Percentiles rank a stretch among this genome's conserved stretches.
phyloP scores from a whole-genome alignment of 2,113 vertebrate species.

The Brachypodius melanocephalos region DNA sequence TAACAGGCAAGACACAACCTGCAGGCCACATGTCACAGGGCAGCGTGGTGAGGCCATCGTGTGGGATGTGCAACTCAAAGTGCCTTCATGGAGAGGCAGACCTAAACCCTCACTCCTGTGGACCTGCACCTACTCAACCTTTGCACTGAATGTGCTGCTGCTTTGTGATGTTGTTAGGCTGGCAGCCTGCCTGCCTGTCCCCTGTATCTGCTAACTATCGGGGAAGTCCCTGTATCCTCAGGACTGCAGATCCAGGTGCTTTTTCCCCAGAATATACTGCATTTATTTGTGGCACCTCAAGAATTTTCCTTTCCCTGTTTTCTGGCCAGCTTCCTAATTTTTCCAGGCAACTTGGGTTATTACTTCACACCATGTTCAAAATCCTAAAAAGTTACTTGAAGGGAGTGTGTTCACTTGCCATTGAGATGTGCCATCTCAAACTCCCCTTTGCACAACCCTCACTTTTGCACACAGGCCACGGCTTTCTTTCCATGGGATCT shows the following conservation, averaged over 20 bases:
- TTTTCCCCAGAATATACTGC: not conserved
- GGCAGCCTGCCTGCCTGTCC: not conserved
- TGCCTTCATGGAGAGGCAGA: not conserved
- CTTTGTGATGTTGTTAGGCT: not conserved
- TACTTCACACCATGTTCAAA: not conserved
- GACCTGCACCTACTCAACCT: not conserved
- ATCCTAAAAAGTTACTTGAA: not conserved
- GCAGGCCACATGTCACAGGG: not conserved
- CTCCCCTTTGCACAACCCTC: not conserved
- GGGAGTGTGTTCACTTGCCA: accelerated
- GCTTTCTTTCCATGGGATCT: not conserved
- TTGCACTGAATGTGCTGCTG: not conserved
- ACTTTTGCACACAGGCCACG: not conserved
- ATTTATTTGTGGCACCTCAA: not conserved
- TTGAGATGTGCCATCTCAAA: not conserved
- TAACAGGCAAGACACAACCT: not conserved
- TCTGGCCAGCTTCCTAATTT: not conserved
- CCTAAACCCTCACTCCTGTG: not conserved
- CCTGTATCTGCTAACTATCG: accelerated
- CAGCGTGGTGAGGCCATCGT: not conserved
- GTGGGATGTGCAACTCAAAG: not conserved
- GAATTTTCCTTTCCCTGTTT: not conserved
- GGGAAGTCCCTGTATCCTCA: not conserved
- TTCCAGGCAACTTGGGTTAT: not conserved
- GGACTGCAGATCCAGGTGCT: not conserved